These are phyloP conservation scores for Pheosia tremula DNA, from an alignment of 2,888 invertebrate species.

Conservation along the genomic window DNA sequence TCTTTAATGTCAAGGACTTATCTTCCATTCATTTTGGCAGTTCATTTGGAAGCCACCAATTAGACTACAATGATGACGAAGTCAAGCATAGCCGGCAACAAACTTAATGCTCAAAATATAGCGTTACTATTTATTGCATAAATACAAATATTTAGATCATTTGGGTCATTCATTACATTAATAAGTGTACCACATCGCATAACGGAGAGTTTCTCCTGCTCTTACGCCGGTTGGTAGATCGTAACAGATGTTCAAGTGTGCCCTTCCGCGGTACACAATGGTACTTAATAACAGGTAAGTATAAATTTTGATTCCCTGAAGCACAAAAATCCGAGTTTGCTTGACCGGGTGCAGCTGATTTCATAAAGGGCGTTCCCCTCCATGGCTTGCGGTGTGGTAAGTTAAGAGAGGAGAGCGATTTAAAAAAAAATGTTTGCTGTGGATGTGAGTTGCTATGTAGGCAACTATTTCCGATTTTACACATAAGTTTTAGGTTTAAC, in stretches of 20 bases:
- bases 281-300: slow-evolving; percentile 50
- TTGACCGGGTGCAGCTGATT: slow-evolving; percentile 75
- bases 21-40: too few species aligned
- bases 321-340: slow-evolving; percentile 62
- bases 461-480: too few species aligned
- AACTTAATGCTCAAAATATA: too few species aligned
- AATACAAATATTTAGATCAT: too few species aligned
- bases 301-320: slow-evolving; percentile 62
- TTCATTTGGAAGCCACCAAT: too few species aligned
- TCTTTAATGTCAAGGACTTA: too few species aligned
- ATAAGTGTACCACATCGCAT: too few species aligned
- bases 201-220: background rate
- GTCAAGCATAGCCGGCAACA: too few species aligned
- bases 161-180: background rate
- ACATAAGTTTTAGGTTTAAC: too few species aligned
- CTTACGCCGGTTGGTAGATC: slow-evolving; percentile 1
- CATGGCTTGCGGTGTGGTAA: slow-evolving; percentile 47
- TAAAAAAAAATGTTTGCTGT: slow-evolving; percentile 4
- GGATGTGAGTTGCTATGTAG: background rate
- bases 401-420: slow-evolving; percentile 46
- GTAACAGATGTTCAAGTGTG: slow-evolving; percentile 30
- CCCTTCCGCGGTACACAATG: slow-evolving; percentile 48
- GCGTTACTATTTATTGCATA: too few species aligned
- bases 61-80: too few species aligned
- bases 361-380: slow-evolving; percentile 80